Conservation (phyloP, 2,113 vertebrate species). For the Procavia capensis region DNA sequence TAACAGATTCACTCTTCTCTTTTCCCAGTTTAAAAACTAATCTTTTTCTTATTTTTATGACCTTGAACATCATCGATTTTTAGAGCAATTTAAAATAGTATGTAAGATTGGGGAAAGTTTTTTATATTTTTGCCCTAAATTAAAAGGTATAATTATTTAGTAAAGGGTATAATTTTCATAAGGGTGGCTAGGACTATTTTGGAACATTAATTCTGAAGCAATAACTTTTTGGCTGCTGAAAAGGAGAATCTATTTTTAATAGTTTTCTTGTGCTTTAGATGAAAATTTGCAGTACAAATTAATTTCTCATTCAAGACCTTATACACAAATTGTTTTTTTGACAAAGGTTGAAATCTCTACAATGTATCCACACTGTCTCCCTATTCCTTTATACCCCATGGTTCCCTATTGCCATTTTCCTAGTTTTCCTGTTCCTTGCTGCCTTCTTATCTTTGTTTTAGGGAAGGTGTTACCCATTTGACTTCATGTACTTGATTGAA, state of each 20-base stretch:
- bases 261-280: too few relatives aligned
- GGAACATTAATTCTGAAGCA: not conserved
- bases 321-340: too few relatives aligned
- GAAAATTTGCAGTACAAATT: too few relatives aligned
- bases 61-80: not conserved
- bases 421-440: too few relatives aligned
- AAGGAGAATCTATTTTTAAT: not conserved
- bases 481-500: too few relatives aligned
- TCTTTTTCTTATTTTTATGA: constrained; percentile 63
- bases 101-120: constrained; percentile 1
- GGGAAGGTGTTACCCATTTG: too few relatives aligned
- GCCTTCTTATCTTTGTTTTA: too few relatives aligned
- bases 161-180: not conserved
- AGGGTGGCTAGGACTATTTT: not conserved
- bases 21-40: constrained; percentile 68
- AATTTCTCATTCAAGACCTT: too few relatives aligned
- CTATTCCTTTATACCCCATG: too few relatives aligned
- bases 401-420: too few relatives aligned
- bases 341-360: too few relatives aligned
- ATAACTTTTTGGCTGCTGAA: constrained; percentile 26
- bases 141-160: not conserved
- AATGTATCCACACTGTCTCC: too few relatives aligned
- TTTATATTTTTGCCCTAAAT: constrained; percentile 22
- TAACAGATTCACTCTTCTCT: constrained; percentile 55
- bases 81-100: constrained; percentile 37